Base-by-base conservation (phyloP, 2,113 vertebrate species). In the Epinephelus cyanopodus region DNA sequence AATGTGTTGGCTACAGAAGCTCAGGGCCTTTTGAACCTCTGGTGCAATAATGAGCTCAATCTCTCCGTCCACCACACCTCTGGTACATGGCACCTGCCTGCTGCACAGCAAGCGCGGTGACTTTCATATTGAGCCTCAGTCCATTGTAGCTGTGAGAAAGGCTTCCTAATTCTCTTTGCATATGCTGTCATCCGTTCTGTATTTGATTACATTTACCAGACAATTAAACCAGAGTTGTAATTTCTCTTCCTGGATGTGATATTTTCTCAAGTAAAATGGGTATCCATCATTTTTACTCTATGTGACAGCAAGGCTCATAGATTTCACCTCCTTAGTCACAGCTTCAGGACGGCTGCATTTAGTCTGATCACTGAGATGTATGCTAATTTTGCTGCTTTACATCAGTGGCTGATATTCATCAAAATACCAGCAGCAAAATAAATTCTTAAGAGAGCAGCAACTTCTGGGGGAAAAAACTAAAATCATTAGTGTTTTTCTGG, bases 351-450 rank as follows among this genome's bases (percentile, higher is more conserved):
- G 23, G 69, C 73, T 83, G 77, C 73, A 87, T 83, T 87, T 70
- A 64, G 74, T 82, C 86, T 86, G 86, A 92, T 92, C 69, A 77
- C 85, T 87, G 72, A 74, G 53, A 89, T 65, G 64, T 83, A 79
- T 88, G 81, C 67, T 92, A 92, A 92, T 91, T 86, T 79, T 68
- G 65, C 79, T 80, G 73, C 84, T 88, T 87, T 68, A 86, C 77
- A 86, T 84, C 75, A 87, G 48, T 79, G 53, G 56, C 39, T 71
- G 81, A 89, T 82, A 72, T 82, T 85, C 75, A 86, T 88, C 83
- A 75, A 73, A 67, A 86, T 61, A 84, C 57, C 7, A 68, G 63
- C 82, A 60, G 5, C 12, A 27, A 56, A 81, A 81, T 53, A 56
- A 47, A 63, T 83, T 63, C 23, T 65, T 62, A 67, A 25, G 33